Base-by-base conservation (phyloP, 2,888 invertebrate genomes). In the Parnassius glacialis region DNA sequence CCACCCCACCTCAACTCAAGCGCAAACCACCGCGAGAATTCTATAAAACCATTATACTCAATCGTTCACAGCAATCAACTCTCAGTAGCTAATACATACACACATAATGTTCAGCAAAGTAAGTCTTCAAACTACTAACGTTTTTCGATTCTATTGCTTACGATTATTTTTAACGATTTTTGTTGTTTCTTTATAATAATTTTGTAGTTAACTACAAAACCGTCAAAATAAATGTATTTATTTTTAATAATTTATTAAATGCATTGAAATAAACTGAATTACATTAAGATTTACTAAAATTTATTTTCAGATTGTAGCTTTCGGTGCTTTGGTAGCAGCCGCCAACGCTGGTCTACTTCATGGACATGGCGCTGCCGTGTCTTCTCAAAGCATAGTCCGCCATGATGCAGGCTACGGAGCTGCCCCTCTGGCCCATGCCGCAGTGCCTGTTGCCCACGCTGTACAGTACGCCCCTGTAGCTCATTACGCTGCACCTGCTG, bases 31-130 rank as follows among this genome's bases (percentile, higher is more conserved):
- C 61, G 66, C 53, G 64, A 64, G 71, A 65, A 74, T 76, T 81
- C 76, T 85, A 87, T 86, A 86, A 80, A 87, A 85, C 76, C 82
- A 81, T 82, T 81, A 74, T 64, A 70, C 76, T 68, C 70, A 71
- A 68, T 71, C 65, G 72, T 75, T 81, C 77, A 80, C 78, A 86
- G 78, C 78, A 85, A 84, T 85, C 81, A 77, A 76, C 75, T 74
- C 71, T 73, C 68, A 74, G 75, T 79, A 76, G 75, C 79, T 73
- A 73, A 73, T 78, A 76, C 70, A 75, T 71, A 79, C 76, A 80
- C 71, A 70, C 78, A 83, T 79, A 73, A 85, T 85, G 85, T 84
- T 84, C 76, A 83, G 80, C 78, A 84, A 84, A 84, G 85, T 85
- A 65, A 83, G 85, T 82, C 47, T 43, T 13, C n/a, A 57, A 43